Base-by-base conservation (phyloP, 92 coral and sea anemone species). In the Heliopora coerulea region DNA sequence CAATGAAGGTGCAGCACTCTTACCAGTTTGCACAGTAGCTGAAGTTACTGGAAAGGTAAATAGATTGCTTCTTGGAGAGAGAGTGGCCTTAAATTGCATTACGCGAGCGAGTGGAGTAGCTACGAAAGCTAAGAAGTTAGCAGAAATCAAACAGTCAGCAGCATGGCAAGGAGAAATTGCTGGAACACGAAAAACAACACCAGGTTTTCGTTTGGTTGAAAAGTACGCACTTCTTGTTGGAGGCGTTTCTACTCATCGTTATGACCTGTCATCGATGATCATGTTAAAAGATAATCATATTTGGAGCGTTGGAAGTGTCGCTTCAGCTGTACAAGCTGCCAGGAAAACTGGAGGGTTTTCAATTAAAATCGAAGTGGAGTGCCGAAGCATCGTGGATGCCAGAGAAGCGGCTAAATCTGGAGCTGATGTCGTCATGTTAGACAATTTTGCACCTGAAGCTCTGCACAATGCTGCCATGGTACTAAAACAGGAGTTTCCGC, bases 281-380 rank as follows among this genome's bases (percentile, higher is more conserved):
- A 95, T 95, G 99, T 82, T 95, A 20, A 95, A 93, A 78, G 99
- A 95, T 61, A 95, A 95, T 63, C 99, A 95, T 33, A 90, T 95
- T 61, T 95, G 99, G 99, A 85, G 91, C 27, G 89, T 90, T 6
- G 95, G 96, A 13, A 84, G 83, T 62, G 76, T 95, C 30, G 56
- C 30, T 29, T 80, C 80, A 21, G 99, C 99, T 3, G 99, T 95
- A 3, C 29, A 68, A 67, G 87, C 83, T 15, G 99, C 99, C 30
- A 81, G 96, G 40, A 81, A 57, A 72, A 92, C 81, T 6, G 99
- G 97, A 11, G 97, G 99, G 15, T 95, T 95, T 73, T 90, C 95
- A 29, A 75, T 90, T 8, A 95, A 95, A 75, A 91, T 95, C 80
- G 99, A 95, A 82, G 99, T 95, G 6, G 99, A 95, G 50, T 95